These are phyloP conservation scores for Hippoglossus hippoglossus DNA, from an alignment of 2,797 vertebrate genomes.

Conservation along the genomic window DNA sequence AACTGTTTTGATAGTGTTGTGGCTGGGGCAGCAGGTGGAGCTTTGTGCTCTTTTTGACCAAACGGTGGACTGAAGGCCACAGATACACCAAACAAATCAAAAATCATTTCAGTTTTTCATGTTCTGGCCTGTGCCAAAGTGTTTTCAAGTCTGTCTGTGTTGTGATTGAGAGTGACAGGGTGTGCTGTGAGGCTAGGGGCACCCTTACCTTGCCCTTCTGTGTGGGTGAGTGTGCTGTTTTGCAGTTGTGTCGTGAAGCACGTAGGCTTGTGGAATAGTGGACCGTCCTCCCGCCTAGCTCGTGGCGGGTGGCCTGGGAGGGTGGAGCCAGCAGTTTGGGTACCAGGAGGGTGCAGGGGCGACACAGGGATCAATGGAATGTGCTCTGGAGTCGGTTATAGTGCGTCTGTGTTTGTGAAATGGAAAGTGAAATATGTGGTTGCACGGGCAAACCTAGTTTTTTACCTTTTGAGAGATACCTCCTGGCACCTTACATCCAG, in stretches of 20 bases:
- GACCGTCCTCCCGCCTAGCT: slow-evolving; percentile 44
- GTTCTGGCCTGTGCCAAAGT: slow-evolving; percentile 13
- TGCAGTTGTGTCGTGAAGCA: slow-evolving; percentile 69
- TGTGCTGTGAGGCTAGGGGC: slow-evolving; percentile 48
- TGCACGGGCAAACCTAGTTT: background rate
- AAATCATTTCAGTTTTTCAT: background rate
- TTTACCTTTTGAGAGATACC: background rate
- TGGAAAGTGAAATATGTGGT: slow-evolving; percentile 12
- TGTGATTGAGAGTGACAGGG: slow-evolving; percentile 62
- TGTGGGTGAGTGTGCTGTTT: slow-evolving; percentile 20
- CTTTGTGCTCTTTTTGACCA: slow-evolving; percentile 30
- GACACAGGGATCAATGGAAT: slow-evolving; percentile 47
- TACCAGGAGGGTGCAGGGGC: slow-evolving; percentile 54
- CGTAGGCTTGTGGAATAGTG: slow-evolving; percentile 75
- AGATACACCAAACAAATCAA: slow-evolving; percentile 26
- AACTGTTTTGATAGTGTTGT: slow-evolving; percentile 67
- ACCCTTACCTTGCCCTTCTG: slow-evolving; percentile 20
- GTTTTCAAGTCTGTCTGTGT: slow-evolving; percentile 39
- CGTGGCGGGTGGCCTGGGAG: slow-evolving; percentile 57
- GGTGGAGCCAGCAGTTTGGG: slow-evolving; percentile 50
- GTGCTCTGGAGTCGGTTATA: slow-evolving; percentile 34
- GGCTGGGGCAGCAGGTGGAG: slow-evolving; percentile 13
- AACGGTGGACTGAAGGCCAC: slow-evolving; percentile 1
- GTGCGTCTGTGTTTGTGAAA: slow-evolving; percentile 22
- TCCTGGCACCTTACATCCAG: slow-evolving; percentile 11